Conservation (phyloP, 2,113 vertebrate genomes). For the Podilymbus podiceps region DNA sequence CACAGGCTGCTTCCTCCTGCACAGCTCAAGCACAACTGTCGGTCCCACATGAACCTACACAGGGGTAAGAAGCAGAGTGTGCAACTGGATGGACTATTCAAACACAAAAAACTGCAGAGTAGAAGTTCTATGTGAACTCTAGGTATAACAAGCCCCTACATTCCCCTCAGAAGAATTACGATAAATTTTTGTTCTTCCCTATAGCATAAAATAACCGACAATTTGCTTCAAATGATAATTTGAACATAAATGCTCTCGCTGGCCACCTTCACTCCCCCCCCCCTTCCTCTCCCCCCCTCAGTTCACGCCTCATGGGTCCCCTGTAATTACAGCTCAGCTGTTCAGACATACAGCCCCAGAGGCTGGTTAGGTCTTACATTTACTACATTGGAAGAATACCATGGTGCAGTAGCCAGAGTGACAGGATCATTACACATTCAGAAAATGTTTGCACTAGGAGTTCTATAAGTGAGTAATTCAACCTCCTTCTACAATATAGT, state of each 20-base stretch:
- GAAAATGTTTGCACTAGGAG: neutral
- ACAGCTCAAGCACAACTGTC: neutral
- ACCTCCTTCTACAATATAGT: neutral
- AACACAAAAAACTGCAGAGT: rapidly evolving
- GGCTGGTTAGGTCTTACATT: neutral
- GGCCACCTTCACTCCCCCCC: neutral
- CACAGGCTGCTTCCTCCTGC: neutral
- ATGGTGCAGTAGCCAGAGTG: neutral
- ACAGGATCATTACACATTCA: neutral
- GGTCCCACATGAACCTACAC: neutral
- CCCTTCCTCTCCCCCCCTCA: neutral
- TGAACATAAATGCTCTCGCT: slow-evolving; percentile 11
- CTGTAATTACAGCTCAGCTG: slow-evolving; percentile 46
- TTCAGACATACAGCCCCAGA: slow-evolving; percentile 23
- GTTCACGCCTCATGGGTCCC: neutral
- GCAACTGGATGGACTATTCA: neutral
- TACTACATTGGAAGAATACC: slow-evolving; percentile 47
- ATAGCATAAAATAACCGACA: neutral
- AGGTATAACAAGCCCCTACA: neutral
- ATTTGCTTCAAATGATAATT: slow-evolving; percentile 1
- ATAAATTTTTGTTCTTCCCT: neutral
- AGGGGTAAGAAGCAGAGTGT: neutral
- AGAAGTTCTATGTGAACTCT: neutral
- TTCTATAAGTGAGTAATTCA: neutral
- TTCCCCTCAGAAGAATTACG: neutral